Evolutionary conservation across 2,797 vertebrate species (phyloP).

Genomic region (Phrynocephalus guinanensis): DNA sequence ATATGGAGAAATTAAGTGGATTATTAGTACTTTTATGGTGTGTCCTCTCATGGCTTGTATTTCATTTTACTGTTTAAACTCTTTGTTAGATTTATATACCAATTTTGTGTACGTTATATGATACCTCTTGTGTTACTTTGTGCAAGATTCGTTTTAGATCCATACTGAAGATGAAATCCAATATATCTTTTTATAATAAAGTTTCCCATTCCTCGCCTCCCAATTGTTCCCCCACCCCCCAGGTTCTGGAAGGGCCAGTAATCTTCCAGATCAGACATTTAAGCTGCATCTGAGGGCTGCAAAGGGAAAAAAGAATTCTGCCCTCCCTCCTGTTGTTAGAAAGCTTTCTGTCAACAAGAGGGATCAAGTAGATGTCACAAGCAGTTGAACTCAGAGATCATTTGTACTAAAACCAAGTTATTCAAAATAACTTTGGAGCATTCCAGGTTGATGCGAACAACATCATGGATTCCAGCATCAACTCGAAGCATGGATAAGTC

Average conservation of each 20-base stretch:
- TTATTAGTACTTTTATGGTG: constrained; percentile 48
- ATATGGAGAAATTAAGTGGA: constrained; percentile 51
- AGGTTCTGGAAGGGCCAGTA: not conserved
- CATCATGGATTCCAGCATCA: not conserved
- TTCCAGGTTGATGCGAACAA: too few species aligned
- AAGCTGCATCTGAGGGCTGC: not conserved
- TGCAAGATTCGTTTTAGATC: not conserved
- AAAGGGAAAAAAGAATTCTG: not conserved
- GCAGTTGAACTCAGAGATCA: not conserved
- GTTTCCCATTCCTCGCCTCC: not conserved
- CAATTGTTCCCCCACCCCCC: too few species aligned
- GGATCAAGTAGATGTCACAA: not conserved
- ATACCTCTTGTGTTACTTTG: not conserved
- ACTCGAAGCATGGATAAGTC: not conserved
- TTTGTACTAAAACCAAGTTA: not conserved
- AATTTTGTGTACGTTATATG: not conserved
- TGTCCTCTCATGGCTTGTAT: constrained; percentile 22
- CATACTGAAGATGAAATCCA: not conserved
- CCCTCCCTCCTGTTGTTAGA: not conserved
- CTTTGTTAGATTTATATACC: constrained; percentile 44
- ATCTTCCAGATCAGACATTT: not conserved
- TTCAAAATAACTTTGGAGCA: too few species aligned
- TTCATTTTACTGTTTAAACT: constrained; percentile 16
- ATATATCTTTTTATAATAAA: not conserved
- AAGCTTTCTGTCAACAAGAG: not conserved